phyloP scores from a whole-genome alignment of 2,113 vertebrate genomes.

The Eonycteris spelaea region DNA sequence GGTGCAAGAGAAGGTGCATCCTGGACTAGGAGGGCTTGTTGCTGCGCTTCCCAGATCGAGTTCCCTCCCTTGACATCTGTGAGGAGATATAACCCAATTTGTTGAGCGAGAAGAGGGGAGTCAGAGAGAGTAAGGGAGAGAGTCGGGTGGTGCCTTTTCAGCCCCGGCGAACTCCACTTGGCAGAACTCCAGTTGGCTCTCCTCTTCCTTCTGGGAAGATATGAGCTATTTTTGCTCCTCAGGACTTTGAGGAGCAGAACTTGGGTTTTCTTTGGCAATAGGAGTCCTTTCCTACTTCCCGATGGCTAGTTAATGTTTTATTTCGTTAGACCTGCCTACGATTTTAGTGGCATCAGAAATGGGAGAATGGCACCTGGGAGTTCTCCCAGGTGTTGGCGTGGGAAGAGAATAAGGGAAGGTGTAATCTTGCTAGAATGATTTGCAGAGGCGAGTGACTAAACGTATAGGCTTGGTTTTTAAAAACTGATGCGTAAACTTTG shows the following conservation, averaged over 20 bases:
- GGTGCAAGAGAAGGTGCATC: background rate
- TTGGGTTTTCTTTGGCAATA: background rate
- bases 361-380: background rate
- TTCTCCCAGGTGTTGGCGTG: background rate
- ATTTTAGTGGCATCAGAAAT: background rate
- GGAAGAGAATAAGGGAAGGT: background rate
- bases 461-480: background rate
- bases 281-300: background rate
- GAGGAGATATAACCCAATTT: background rate
- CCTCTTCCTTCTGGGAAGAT: background rate
- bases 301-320: background rate
- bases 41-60: background rate
- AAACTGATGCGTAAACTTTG: background rate
- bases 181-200: background rate
- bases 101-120: background rate
- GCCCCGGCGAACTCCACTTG: background rate
- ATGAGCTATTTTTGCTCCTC: background rate
- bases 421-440: background rate
- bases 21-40: accelerated
- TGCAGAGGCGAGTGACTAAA: background rate
- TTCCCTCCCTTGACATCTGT: background rate
- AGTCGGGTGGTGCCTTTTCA: background rate
- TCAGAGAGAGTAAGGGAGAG: background rate
- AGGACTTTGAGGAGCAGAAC: background rate
- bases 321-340: background rate